Percentiles rank a stretch among this genome's conserved stretches.
Evolutionary conservation across 2,888 invertebrate genomes (phyloP).

Genomic region (Stenodema calcarata): DNA sequence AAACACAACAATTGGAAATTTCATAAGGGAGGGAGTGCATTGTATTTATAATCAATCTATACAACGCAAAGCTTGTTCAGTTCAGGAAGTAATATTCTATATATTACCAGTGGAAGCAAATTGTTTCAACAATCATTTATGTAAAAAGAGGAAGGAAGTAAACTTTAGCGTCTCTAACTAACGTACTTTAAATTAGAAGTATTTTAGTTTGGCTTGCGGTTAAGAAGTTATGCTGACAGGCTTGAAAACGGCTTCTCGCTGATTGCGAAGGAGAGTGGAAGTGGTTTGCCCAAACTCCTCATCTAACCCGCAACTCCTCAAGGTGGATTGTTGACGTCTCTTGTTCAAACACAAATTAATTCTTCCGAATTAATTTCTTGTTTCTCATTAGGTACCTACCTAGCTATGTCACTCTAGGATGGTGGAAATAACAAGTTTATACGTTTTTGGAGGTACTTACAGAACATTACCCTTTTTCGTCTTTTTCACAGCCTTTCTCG

Average conservation of each 20-base stretch:
- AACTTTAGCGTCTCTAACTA: not conserved
- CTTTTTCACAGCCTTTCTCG: no score
- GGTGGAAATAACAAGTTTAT: no score
- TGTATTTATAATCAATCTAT: no score
- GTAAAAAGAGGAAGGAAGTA: not conserved
- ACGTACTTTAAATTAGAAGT: not conserved
- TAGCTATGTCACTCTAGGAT: no score
- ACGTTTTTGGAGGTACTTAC: no score
- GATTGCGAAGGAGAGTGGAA: not conserved
- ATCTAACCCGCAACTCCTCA: not conserved
- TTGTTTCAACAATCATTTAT: not conserved
- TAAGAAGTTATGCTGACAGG: not conserved
- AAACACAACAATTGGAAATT: no score
- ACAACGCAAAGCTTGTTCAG: no score
- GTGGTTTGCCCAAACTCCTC: not conserved
- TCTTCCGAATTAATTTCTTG: not conserved
- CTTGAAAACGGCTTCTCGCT: not conserved
- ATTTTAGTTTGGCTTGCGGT: not conserved
- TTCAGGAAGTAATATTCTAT: no score
- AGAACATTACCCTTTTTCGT: no score
- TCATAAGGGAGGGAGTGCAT: no score
- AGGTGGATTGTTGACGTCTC: not conserved
- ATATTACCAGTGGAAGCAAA: not conserved
- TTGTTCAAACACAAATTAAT: not conserved
- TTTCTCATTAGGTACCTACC: not conserved